Evolutionary conservation across 2,113 vertebrate genomes (phyloP), one percentile per base, ranked within the genome.

Genomic region (Saguinus imperator): DNA sequence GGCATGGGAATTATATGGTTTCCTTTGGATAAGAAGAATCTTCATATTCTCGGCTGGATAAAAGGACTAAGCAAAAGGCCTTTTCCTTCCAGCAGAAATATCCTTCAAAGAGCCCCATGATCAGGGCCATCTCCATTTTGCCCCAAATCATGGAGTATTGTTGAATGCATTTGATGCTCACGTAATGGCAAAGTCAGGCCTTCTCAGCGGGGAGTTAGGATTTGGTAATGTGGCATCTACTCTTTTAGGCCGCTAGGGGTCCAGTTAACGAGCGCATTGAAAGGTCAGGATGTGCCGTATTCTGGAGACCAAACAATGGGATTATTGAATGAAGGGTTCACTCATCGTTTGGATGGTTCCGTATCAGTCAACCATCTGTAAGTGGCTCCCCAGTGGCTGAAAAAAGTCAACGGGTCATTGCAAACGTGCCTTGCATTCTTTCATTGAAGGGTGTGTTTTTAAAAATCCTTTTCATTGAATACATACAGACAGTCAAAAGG

Each of bases 11-110:
- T 64, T 35, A 8, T 6, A 17, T 3, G 5, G 35, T 45, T 40
- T 29, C 35, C 68, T 70, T 66, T 86, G 64, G 6, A 40, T 68
- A 64, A 66, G 77, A 88, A 48, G 50, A 79, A 57, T 72, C 13
- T 32, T 82, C 55, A 58, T 20, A 37, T 58, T 86, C 57, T 90
- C 45, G 14, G 82, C 20, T 64, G 4, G 12, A 37, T 52, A n/a
- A 64, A 89, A 94, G 3, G 37, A 66, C 10, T 89, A 61, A 75
- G 35, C 12, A 50, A 45, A 91, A 84, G 12, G 10, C n/a, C n/a
- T 86, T 83, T 93, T 82, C n/a, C 58, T 95, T 93, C 83, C 16
- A 82, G 55, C 18, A 80, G 70, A 93, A 64, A 64, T 95, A 91
- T 86, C n/a, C 32, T 94, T 73, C n/a, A 70, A 87, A 58, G 55